Evolutionary conservation across 2,888 invertebrate species (phyloP), one percentile per base, ranked within the genome.

Genomic region (Marronus borbonicus): DNA sequence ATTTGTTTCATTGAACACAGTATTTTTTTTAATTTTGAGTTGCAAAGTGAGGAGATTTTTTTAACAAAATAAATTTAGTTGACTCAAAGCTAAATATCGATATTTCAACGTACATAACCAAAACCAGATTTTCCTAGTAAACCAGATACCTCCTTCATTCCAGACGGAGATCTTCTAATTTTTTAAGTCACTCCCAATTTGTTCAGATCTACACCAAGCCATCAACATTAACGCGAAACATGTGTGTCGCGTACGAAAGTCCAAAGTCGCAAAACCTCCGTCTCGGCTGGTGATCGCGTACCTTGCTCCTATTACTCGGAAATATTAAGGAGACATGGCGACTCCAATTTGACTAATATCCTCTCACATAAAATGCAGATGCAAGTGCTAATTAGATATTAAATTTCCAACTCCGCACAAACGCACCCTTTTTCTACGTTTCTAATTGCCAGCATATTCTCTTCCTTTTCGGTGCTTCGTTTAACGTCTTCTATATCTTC

Each of bases 361-460:
- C 80, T 80, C 81, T 82, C 82, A 58, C 78, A 81, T 83, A 83
- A 83, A 82, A 81, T 81, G 81, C 83, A 83, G 83, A 83, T 82
- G 83, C 81, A 82, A 81, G 81, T 81, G 82, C 83, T 83, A 84
- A 84, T 83, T 84, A 82, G 83, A 82, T 84, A 84, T 84, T 84
- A 83, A 82, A 82, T 84, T 84, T 84, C 83, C 65, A 76, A 64
- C 74, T 70, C 74, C 60, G 72, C 39, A 3, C 31, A 66, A 7
- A 39, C 44, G 17, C 14, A 12, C 17, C 17, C 36, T 17, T 20
- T 39, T 39, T 68, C 28, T 68, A 28, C 68, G 44, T 12, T 44
- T 50, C 72, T 80, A 80, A 80, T 79, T 80, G 76, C 77, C 55
- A 75, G 36, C 77, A 74, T 78, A 72, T 55, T 50, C 20, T 12